These are phyloP conservation scores for Centrocercus urophasianus DNA, from an alignment of 2,113 vertebrate species.

Conservation along the genomic window DNA sequence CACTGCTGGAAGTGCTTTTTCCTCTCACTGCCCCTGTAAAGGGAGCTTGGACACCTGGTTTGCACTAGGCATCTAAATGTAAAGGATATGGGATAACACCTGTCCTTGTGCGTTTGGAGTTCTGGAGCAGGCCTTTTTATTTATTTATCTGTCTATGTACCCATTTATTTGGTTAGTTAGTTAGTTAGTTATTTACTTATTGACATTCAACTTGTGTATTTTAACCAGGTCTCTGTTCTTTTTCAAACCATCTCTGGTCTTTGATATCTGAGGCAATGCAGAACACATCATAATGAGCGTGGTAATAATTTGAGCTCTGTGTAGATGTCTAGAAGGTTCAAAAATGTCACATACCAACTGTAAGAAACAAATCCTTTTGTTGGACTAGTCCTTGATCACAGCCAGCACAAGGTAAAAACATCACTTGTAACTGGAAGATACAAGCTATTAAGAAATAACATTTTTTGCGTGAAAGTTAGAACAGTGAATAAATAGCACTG, in stretches of 20 bases:
- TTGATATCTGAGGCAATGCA: not conserved
- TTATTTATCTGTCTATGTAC: not conserved
- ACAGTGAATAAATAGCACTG: not conserved
- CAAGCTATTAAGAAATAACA: not conserved
- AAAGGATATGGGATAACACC: not conserved
- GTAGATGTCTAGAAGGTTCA: not conserved
- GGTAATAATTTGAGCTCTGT: not conserved
- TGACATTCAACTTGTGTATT: not conserved
- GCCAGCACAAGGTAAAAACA: not conserved
- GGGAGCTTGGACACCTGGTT: no score
- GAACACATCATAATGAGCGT: not conserved
- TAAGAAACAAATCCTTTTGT: not conserved
- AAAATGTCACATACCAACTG: not conserved
- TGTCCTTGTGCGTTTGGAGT: not conserved
- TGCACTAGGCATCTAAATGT: not conserved
- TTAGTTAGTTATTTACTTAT: not conserved
- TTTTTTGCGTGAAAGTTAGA: not conserved
- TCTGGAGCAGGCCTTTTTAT: not conserved
- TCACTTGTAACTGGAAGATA: not conserved
- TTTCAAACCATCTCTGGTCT: fast-evolving
- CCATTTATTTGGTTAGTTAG: no score
- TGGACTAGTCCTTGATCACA: not conserved
- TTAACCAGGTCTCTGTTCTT: not conserved
- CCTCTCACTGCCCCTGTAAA: not conserved
- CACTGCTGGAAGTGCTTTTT: not conserved